Conservation (phyloP, 2,113 vertebrate species). For the Zosterops lateralis region DNA sequence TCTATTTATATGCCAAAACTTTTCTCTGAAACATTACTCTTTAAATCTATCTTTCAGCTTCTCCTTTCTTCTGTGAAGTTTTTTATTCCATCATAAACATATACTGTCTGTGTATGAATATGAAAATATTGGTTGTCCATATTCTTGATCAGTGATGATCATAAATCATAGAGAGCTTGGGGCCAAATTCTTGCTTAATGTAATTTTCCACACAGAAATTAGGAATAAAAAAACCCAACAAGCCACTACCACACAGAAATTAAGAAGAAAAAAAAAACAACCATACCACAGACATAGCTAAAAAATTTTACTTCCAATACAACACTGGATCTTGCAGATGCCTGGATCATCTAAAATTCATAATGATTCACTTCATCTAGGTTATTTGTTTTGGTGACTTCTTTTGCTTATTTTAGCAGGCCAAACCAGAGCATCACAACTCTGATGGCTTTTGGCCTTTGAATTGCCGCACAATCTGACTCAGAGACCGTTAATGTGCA, state of each 20-base stretch:
- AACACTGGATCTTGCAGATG: background rate
- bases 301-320: background rate
- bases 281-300: background rate
- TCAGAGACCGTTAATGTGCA: background rate
- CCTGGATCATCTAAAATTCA: background rate
- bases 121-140: background rate
- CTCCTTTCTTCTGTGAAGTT: background rate
- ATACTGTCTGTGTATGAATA: background rate
- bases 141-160: background rate
- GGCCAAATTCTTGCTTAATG: background rate
- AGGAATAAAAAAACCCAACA: background rate
- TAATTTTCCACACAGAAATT: background rate
- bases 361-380: background rate
- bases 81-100: background rate
- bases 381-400: background rate
- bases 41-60: background rate
- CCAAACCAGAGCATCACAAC: background rate
- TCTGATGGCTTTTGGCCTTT: background rate
- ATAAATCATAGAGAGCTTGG: background rate
- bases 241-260: no score
- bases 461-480: background rate
- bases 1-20: background rate
- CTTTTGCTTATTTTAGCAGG: background rate
- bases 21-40: background rate
- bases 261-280: no score